Percentiles rank a stretch among this genome's conserved stretches.
Evolutionary conservation across 2,888 invertebrate genomes (phyloP).

Genomic region (Folsomia candida): DNA sequence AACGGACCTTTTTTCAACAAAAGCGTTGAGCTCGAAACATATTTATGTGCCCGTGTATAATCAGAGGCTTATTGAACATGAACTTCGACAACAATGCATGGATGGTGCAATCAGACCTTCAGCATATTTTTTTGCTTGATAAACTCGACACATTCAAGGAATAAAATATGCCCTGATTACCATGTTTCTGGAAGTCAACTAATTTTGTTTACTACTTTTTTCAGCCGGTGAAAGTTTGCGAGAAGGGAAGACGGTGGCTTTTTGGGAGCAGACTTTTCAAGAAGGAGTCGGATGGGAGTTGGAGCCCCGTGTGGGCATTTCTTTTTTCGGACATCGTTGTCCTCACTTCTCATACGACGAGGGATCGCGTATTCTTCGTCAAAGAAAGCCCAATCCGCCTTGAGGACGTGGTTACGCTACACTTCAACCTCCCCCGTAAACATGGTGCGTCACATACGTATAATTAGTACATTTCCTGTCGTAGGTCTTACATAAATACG

Average conservation of each 20-base stretch:
- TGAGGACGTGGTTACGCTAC: slow-evolving; percentile 49
- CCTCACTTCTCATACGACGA: slow-evolving; percentile 48
- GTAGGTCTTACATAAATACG: no score
- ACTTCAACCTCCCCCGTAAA: slow-evolving; percentile 48
- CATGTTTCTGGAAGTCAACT: no score
- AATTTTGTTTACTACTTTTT: no score
- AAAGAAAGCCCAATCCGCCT: slow-evolving; percentile 47
- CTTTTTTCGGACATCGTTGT: slow-evolving; percentile 48
- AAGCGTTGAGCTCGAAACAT: no score
- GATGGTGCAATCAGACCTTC: no score
- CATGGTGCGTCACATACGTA: slow-evolving; percentile 38
- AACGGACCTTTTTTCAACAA: no score
- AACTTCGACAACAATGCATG: no score
- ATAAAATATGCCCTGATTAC: not conserved
- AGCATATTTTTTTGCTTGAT: no score
- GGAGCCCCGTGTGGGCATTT: slow-evolving; percentile 50
- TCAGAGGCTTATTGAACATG: no score
- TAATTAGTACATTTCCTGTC: not conserved
- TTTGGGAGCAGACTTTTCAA: slow-evolving; percentile 48
- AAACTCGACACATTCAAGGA: not conserved
- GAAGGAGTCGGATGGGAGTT: slow-evolving; percentile 45
- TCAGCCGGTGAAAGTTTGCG: slow-evolving; percentile 45
- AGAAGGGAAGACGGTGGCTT: slow-evolving; percentile 49
- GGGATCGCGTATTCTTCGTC: slow-evolving; percentile 50
- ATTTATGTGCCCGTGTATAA: no score